Percentiles rank a stretch among this genome's conserved stretches.
Evolutionary conservation across 2,113 vertebrate species (phyloP).

Genomic region (Phyllostomus discolor): DNA sequence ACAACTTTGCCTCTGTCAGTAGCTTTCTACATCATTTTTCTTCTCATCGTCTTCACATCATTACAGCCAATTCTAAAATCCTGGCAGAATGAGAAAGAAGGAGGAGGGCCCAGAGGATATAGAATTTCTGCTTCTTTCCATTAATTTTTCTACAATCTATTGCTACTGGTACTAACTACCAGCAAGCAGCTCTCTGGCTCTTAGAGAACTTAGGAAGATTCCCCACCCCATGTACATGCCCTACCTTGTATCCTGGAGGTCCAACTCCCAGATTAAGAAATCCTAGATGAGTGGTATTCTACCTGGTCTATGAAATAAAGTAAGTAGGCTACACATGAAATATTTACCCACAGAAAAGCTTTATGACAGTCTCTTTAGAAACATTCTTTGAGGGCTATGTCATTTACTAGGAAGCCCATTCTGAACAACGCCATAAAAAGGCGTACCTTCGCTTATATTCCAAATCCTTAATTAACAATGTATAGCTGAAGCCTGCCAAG

Average conservation of each 20-base stretch:
- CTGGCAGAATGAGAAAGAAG: background rate
- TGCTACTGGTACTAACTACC: background rate
- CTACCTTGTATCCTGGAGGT: background rate
- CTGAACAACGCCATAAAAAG: constrained; percentile 70
- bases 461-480: constrained; percentile 73
- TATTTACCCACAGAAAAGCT: constrained; percentile 54
- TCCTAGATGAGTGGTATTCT: background rate
- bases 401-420: constrained; percentile 74
- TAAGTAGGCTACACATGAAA: constrained; percentile 39
- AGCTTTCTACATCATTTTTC: background rate
- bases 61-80: background rate
- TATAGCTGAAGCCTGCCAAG: constrained; percentile 65
- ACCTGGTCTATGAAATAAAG: constrained; percentile 52
- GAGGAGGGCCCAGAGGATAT: background rate
- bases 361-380: constrained; percentile 61
- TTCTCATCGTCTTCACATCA: background rate
- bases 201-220: background rate
- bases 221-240: background rate
- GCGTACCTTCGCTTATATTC: constrained; percentile 71
- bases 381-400: constrained; percentile 70
- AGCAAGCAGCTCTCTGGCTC: background rate
- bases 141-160: background rate
- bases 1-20: background rate
- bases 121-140: background rate
- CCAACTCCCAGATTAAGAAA: background rate